Conservation (phyloP, 2,113 vertebrate genomes). For the Coturnix japonica region DNA sequence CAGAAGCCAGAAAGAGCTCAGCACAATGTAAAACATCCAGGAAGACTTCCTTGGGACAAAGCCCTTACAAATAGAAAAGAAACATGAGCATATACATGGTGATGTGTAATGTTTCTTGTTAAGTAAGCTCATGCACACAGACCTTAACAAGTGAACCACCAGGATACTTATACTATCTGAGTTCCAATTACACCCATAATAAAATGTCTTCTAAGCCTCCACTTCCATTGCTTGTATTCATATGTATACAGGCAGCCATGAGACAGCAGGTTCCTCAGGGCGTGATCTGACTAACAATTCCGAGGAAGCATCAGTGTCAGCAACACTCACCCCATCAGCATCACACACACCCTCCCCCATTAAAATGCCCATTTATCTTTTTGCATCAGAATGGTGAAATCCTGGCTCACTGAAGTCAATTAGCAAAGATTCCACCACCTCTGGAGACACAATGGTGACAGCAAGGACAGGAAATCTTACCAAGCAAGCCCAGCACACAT, state of each 20-base stretch:
- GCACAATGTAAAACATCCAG: not conserved
- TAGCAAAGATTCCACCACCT: constrained; percentile 17
- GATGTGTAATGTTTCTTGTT: not conserved
- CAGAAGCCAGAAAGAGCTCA: not conserved
- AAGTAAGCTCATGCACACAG: not conserved
- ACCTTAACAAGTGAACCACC: not conserved
- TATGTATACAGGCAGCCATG: not conserved
- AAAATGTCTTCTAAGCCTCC: constrained; percentile 16
- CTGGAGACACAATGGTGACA: not conserved
- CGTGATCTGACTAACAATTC: constrained; percentile 35
- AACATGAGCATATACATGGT: accelerated
- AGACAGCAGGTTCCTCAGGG: not conserved
- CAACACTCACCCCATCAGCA: not conserved
- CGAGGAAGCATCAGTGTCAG: constrained; percentile 27
- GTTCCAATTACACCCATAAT: not conserved
- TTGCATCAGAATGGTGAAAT: constrained; percentile 47
- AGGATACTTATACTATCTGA: not conserved
- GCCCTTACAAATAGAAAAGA: not conserved
- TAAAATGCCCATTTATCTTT: constrained; percentile 20
- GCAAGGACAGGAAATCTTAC: not conserved
- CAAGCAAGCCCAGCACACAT: not conserved
- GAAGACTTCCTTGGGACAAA: not conserved
- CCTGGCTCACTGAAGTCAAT: constrained; percentile 7
- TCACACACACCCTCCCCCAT: not conserved
- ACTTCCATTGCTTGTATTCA: constrained; percentile 10